phyloP scores from a whole-genome alignment of 2,113 vertebrate genomes.

The Phasianus colchicus region DNA sequence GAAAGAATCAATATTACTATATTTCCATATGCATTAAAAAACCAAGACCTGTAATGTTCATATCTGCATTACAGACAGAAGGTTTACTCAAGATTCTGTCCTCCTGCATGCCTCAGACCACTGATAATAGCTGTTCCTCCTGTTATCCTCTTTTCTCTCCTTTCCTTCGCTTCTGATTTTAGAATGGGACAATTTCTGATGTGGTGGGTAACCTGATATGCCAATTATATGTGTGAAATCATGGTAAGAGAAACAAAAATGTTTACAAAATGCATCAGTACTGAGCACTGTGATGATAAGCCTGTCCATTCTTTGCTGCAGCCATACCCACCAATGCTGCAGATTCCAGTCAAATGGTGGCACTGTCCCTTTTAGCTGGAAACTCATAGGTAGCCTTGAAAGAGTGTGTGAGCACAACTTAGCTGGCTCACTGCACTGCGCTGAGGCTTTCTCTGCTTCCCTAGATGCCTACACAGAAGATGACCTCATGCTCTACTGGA shows the following conservation, averaged over 20 bases:
- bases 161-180: neutral
- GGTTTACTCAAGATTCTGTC: neutral
- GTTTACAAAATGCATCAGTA: neutral
- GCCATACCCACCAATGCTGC: rapidly evolving
- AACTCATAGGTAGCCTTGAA: neutral
- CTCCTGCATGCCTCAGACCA: neutral
- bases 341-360: neutral
- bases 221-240: neutral
- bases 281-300: neutral
- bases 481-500: slow-evolving; percentile 99
- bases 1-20: neutral
- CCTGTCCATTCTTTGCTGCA: neutral
- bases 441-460: neutral
- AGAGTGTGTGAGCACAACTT: too few relatives aligned
- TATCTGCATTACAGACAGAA: neutral
- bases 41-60: neutral
- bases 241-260: neutral
- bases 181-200: neutral
- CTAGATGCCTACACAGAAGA: slow-evolving; percentile 98
- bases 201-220: rapidly evolving
- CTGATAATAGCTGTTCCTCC: neutral
- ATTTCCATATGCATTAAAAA: neutral
- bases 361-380: neutral
- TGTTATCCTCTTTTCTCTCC: neutral
- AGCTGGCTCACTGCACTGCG: neutral